These are phyloP conservation scores for Orussus abietinus DNA, from an alignment of 1,140 invertebrate species.

Conservation along the genomic window DNA sequence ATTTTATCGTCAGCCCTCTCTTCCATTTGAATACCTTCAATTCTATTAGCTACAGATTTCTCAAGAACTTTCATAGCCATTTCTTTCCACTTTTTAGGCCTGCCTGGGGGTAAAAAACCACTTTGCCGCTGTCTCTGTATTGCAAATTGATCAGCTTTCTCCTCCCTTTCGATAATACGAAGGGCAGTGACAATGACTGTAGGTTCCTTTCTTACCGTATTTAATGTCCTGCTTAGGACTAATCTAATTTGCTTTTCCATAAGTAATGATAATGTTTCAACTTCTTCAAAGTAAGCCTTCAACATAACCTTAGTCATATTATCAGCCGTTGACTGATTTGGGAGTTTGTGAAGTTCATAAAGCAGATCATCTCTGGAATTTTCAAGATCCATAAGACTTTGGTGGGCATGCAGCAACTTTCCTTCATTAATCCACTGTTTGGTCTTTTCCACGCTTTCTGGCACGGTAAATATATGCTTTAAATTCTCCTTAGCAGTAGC, in stretches of 20 bases:
- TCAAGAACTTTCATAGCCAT: slow-evolving; percentile 83
- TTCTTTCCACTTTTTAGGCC: slow-evolving; percentile 89
- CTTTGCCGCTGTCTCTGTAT: slow-evolving; percentile 72
- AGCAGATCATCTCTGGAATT: slow-evolving; percentile 93
- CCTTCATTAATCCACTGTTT: slow-evolving; percentile 92
- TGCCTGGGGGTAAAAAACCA: slow-evolving; percentile 87
- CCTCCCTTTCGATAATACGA: slow-evolving; percentile 94
- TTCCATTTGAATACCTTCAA: slow-evolving; percentile 90
- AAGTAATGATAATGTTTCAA: slow-evolving; percentile 84
- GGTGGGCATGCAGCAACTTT: slow-evolving; percentile 90
- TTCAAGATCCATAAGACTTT: slow-evolving; percentile 93
- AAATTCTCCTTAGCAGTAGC: slow-evolving; percentile 97
- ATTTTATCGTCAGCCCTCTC: slow-evolving; percentile 88
- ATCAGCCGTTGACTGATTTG: slow-evolving; percentile 86
- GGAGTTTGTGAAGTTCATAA: slow-evolving; percentile 91
- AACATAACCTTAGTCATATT: slow-evolving; percentile 86
- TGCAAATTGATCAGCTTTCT: slow-evolving; percentile 82
- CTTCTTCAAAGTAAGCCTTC: slow-evolving; percentile 94
- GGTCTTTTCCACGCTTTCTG: slow-evolving; percentile 93
- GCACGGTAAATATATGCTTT: slow-evolving; percentile 97
- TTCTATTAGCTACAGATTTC: slow-evolving; percentile 75
- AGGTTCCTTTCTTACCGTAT: slow-evolving; percentile 92
- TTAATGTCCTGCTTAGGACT: slow-evolving; percentile 84
- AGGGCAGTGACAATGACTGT: slow-evolving; percentile 94
- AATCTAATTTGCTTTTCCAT: slow-evolving; percentile 89